Evolutionary conservation across 2,797 vertebrate species (phyloP).

Genomic region (Cirrhinus mrigala): DNA sequence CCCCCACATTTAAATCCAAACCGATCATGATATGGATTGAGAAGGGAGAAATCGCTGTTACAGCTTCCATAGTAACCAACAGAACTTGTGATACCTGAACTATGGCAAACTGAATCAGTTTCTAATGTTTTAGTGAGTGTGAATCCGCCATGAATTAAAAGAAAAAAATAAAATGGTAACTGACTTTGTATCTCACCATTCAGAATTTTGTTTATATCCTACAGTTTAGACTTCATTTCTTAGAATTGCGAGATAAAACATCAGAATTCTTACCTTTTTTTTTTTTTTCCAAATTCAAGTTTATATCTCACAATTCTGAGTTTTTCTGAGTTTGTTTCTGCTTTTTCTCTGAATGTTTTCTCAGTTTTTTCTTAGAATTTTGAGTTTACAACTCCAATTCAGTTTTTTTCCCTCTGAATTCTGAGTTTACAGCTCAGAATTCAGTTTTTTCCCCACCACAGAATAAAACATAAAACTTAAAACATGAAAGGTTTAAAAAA

Average conservation of each 20-base stretch:
- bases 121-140: background rate
- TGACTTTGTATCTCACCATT: background rate
- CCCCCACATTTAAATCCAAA: slow-evolving; percentile 12
- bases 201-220: background rate
- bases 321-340: background rate
- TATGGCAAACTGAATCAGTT: background rate
- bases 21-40: background rate
- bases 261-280: background rate
- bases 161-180: background rate
- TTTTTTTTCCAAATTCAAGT: background rate
- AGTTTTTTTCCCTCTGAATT: no score
- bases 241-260: no score
- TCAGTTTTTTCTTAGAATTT: no score
- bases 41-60: background rate
- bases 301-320: background rate
- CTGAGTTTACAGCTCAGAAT: no score
- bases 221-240: background rate
- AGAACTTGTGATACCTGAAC: background rate
- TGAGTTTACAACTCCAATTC: no score
- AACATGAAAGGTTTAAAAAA: no score
- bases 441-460: no score
- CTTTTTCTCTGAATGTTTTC: no score
- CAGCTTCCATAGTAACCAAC: background rate
- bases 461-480: no score
- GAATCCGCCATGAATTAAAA: background rate